Conservation (phyloP, 1,140 invertebrate genomes). For the Tribolium castaneum region DNA sequence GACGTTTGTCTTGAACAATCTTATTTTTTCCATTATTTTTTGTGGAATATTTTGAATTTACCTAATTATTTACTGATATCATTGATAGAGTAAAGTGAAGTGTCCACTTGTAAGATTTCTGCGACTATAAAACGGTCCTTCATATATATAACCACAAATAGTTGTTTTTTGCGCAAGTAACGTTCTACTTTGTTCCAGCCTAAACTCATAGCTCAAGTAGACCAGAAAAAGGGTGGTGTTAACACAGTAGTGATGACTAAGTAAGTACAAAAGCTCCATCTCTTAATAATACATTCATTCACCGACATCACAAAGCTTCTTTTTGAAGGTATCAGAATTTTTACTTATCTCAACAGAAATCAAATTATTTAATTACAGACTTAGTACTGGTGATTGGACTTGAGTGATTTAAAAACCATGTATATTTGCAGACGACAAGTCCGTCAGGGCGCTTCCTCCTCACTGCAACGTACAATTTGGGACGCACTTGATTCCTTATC, state of each 20-base stretch:
- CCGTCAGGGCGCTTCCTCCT: constrained; percentile 53
- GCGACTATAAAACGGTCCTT: neutral
- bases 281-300: constrained; percentile 56
- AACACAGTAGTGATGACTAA: constrained; percentile 62
- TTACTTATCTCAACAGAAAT: constrained; percentile 41
- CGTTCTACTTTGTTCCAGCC: constrained; percentile 56
- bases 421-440: constrained; percentile 59
- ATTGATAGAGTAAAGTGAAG: too few relatives aligned
- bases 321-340: constrained; percentile 58
- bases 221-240: constrained; percentile 63
- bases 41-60: too few relatives aligned
- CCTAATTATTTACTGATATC: too few relatives aligned
- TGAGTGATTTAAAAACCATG: constrained; percentile 58
- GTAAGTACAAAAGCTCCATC: constrained; percentile 60
- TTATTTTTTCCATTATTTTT: too few relatives aligned
- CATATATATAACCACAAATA: neutral
- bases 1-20: too few relatives aligned
- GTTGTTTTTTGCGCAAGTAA: neutral
- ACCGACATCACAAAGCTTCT: constrained; percentile 61
- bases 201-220: constrained; percentile 61
- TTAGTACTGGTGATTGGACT: constrained; percentile 54
- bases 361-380: constrained; percentile 38
- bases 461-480: neutral
- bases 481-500: neutral
- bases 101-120: too few relatives aligned